Evolutionary conservation across 2,888 invertebrate species (phyloP).

Genomic region (Rotaria sp.): DNA sequence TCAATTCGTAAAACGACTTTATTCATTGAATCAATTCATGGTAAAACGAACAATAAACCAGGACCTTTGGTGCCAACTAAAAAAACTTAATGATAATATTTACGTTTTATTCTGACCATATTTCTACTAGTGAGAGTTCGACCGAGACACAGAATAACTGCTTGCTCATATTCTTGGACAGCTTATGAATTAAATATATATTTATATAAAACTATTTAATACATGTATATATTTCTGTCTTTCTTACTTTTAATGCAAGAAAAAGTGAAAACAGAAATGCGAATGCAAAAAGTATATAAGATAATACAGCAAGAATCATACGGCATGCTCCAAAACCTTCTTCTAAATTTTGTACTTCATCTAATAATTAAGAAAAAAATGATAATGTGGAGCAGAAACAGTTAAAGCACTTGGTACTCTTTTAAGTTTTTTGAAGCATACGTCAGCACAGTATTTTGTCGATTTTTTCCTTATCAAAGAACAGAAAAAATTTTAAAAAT

Average conservation of each 20-base stretch:
- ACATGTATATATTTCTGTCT: too few relatives aligned
- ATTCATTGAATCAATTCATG: slow-evolving; percentile 44
- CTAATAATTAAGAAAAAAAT: not conserved
- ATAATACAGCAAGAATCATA: slow-evolving; percentile 14
- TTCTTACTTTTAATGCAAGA: slow-evolving; percentile 35
- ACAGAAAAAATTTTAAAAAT: too few relatives aligned
- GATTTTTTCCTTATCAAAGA: too few relatives aligned
- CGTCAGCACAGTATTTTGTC: too few relatives aligned
- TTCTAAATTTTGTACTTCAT: not conserved
- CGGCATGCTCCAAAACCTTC: slow-evolving; percentile 38
- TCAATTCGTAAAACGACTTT: slow-evolving; percentile 43
- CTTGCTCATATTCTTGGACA: slow-evolving; percentile 39
- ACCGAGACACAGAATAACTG: slow-evolving; percentile 28
- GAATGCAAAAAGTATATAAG: slow-evolving; percentile 31
- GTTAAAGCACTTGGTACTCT: too few relatives aligned
- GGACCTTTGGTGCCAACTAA: slow-evolving; percentile 66
- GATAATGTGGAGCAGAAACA: too few relatives aligned
- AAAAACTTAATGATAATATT: not conserved
- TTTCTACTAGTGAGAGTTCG: not conserved
- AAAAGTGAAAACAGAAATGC: slow-evolving; percentile 36
- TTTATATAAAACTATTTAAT: too few relatives aligned
- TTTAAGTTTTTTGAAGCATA: too few relatives aligned
- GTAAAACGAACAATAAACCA: slow-evolving; percentile 74
- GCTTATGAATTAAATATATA: not conserved
- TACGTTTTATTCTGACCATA: not conserved